phyloP scores from a whole-genome alignment of 2,797 vertebrate species.

The Anabacerthia variegaticeps region DNA sequence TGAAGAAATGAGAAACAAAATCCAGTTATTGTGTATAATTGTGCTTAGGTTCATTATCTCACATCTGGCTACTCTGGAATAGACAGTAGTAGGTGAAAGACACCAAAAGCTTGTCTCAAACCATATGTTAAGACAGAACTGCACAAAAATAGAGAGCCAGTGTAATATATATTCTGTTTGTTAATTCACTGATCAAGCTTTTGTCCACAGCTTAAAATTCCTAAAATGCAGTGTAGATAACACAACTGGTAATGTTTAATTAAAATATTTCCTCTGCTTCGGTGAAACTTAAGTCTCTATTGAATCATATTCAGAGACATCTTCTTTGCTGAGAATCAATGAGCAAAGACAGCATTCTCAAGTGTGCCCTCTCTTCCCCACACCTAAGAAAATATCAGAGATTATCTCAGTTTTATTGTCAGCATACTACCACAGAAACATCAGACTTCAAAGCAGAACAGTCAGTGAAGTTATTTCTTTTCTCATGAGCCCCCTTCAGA shows the following conservation, averaged over 20 bases:
- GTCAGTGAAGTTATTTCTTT: neutral
- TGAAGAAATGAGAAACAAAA: neutral
- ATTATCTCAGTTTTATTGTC: neutral
- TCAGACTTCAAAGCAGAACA: constrained; percentile 9
- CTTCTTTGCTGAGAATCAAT: neutral
- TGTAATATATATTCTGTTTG: neutral
- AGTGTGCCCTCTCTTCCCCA: neutral
- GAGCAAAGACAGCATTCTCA: neutral
- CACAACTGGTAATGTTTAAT: constrained; percentile 25
- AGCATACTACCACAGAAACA: neutral
- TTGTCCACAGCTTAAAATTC: neutral
- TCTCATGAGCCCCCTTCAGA: neutral
- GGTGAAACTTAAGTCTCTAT: neutral
- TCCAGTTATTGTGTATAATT: neutral
- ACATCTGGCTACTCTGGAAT: neutral
- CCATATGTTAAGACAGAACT: neutral
- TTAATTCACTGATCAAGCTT: neutral
- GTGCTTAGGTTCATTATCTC: neutral
- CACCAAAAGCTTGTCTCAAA: neutral
- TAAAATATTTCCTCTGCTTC: constrained; percentile 27
- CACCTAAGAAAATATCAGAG: constrained; percentile 15
- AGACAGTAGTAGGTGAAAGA: neutral
- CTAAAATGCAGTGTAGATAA: neutral
- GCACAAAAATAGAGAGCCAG: neutral
- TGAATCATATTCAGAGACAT: neutral